Conservation (phyloP, 2,888 invertebrate species). For the Orgyia antiqua region DNA sequence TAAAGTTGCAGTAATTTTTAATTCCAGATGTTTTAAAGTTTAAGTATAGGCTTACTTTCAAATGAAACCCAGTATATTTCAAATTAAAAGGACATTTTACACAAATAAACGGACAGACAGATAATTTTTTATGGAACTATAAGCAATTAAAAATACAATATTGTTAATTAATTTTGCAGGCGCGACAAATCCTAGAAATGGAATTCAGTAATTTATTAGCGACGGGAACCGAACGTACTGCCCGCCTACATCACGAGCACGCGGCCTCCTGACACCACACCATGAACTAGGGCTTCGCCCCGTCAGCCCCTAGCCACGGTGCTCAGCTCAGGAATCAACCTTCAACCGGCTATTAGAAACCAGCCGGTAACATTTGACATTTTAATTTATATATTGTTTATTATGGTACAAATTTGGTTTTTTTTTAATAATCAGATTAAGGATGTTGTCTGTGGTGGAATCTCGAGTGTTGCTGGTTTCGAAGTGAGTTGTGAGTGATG, state of each 20-base stretch:
- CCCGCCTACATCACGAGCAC: conserved; percentile 60
- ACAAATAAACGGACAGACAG: no score
- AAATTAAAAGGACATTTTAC: no score
- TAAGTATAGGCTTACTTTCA: no score
- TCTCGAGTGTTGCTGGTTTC: conserved; percentile 10
- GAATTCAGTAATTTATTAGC: conserved; percentile 93
- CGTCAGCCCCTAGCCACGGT: conserved; percentile 1
- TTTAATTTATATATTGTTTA: conserved; percentile 20
- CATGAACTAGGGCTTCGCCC: conserved; percentile 28
- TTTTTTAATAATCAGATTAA: conserved; percentile 3
- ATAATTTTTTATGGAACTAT: no score
- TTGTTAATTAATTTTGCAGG: no score
- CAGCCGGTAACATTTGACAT: conserved; percentile 14
- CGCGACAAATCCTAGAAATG: conserved; percentile 92
- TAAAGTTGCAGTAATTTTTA: no score
- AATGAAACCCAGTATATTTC: no score
- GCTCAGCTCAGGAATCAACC: neutral
- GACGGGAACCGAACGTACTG: conserved; percentile 89
- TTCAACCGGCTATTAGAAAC: conserved; percentile 5
- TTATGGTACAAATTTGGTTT: conserved; percentile 25
- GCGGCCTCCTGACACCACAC: conserved; percentile 65
- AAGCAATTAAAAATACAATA: no score
- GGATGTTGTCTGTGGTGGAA: conserved; percentile 4
- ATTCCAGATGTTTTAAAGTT: no score
- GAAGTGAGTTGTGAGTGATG: conserved; percentile 3